Base-by-base conservation (phyloP, 2,888 invertebrate species). In the Epiblema foenella region DNA sequence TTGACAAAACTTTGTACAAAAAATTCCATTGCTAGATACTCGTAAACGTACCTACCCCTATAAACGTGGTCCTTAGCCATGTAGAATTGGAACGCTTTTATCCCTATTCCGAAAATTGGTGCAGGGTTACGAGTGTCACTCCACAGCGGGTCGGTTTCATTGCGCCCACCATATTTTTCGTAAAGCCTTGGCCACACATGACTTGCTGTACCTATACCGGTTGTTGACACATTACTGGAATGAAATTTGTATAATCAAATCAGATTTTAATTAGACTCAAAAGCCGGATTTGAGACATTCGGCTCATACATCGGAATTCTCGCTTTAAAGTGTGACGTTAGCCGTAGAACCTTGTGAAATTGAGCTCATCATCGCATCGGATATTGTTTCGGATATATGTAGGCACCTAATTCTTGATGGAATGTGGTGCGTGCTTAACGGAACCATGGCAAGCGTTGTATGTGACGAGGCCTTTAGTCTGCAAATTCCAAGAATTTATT, bases 401-500 rank as follows among this genome's bases (percentile, higher is more conserved):
- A 46, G 8, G 5, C 24, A 20, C 8, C 15, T 12, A 29, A 24
- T 24, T 46, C n/a, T 29, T 60, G n/a, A n/a, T 46, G 20, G 12
- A 39, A 18, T n/a, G 9, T 52, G 51, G 20, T 52, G n/a, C 60
- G 46, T 42, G 42, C 15, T 42, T 60, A 46, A 60, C 15, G 10
- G n/a, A 37, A 39, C 20, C 20, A 15, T 74, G 66, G 70, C 85
- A 52, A 78, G 83, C 85, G 73, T 74, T 68, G 74, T 66, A 73
- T 73, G 75, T 71, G 73, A 64, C 73, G 58, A 18, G 69, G 64
- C 39, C 64, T 64, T 64, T 64, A 54, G 73, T 65, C 68, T 68
- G 72, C 75, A 89, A 88, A 89, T 89, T 87, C 88, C 81, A 89
- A 87, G 88, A 90, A 91, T 91, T 91, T 91, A 91, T 91, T 90